phyloP scores from a whole-genome alignment of 2,888 invertebrate species.

The Hypomecis atomaria region DNA sequence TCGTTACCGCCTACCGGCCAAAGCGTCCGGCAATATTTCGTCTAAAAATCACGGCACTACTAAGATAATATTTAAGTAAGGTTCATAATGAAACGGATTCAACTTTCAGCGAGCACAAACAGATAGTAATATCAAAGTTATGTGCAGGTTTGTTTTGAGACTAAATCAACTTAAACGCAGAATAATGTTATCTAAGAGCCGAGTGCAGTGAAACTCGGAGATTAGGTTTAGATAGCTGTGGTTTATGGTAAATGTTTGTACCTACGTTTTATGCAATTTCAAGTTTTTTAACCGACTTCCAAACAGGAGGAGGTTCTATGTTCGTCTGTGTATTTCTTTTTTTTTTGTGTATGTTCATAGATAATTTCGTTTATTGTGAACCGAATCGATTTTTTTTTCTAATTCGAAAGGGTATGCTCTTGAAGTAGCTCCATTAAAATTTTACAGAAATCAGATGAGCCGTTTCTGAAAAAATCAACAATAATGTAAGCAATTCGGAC shows the following conservation, averaged over 20 bases:
- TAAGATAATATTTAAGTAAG: constrained; percentile 43
- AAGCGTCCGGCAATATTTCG: constrained; percentile 1
- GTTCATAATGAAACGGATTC: constrained; percentile 39
- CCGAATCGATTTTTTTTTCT: no score
- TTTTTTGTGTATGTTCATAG: no score
- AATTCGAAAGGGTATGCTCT: no score
- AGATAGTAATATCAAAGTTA: constrained; percentile 33
- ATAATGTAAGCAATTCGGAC: no score
- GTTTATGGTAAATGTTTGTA: constrained; percentile 6
- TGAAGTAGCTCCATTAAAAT: no score
- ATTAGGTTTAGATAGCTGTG: constrained; percentile 15
- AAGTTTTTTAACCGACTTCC: no score
- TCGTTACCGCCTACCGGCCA: background rate
- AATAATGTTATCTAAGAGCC: constrained; percentile 23
- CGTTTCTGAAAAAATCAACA: no score
- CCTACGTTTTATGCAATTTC: background rate
- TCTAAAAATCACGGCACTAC: constrained; percentile 21
- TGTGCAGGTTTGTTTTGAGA: constrained; percentile 28
- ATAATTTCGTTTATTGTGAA: no score
- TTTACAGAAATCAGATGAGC: no score
- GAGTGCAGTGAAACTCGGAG: constrained; percentile 11
- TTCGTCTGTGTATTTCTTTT: no score
- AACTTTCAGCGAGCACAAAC: constrained; percentile 34
- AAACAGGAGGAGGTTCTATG: no score
- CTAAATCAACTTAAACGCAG: constrained; percentile 28